Conservation (phyloP, 2,113 vertebrate genomes). For the Hippocampus comes region DNA sequence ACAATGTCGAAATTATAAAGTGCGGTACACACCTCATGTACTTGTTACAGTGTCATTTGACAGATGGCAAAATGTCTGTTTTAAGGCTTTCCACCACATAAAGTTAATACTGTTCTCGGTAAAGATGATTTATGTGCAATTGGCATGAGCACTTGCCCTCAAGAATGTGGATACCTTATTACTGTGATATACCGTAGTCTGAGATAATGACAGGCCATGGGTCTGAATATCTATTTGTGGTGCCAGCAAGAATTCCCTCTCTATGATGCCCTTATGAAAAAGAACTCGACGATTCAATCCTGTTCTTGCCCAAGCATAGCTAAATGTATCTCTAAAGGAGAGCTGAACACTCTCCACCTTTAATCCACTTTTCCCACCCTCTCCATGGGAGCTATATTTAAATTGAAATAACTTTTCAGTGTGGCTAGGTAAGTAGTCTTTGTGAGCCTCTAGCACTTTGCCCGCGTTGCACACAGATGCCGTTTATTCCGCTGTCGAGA, state of each 20-base stretch:
- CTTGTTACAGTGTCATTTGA: not conserved
- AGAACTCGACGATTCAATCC: constrained; percentile 31
- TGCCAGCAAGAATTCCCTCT: constrained; percentile 45
- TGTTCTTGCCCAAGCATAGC: constrained; percentile 63
- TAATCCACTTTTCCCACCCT: constrained; percentile 74
- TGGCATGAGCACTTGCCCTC: constrained; percentile 21
- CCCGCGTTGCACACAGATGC: constrained; percentile 76
- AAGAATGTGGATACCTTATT: constrained; percentile 53
- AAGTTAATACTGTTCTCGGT: constrained; percentile 1
- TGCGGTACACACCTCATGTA: not conserved
- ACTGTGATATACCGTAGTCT: constrained; percentile 44
- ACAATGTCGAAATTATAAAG: not conserved
- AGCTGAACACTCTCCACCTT: constrained; percentile 78
- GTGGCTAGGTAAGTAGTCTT: constrained; percentile 78
- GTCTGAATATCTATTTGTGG: constrained; percentile 40
- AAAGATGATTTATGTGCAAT: constrained; percentile 8
- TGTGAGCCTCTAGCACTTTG: constrained; percentile 81
- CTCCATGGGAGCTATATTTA: constrained; percentile 86
- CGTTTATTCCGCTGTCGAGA: constrained; percentile 48
- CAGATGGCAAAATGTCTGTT: constrained; percentile 6
- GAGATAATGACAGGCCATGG: constrained; percentile 58
- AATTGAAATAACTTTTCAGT: constrained; percentile 83
- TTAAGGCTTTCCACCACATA: constrained; percentile 7
- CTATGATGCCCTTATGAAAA: constrained; percentile 65
- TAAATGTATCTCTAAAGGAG: constrained; percentile 76